phyloP scores from a whole-genome alignment of 2,113 vertebrate species.

The Rafetus swinhoei region DNA sequence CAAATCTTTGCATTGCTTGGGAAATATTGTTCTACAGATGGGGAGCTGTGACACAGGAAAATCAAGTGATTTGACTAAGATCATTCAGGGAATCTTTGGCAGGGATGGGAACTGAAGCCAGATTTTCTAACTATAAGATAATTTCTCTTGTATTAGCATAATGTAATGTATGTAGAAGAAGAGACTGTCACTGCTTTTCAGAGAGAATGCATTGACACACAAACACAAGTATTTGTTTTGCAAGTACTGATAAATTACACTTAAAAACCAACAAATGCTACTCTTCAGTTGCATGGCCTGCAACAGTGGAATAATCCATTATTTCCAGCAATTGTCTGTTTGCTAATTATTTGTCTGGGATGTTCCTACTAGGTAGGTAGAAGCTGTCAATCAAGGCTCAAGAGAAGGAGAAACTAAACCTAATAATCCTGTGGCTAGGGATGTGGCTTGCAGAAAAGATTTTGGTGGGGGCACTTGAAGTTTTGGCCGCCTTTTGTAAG shows the following conservation, averaged over 20 bases:
- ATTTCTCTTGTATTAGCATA: neutral
- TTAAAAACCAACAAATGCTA: neutral
- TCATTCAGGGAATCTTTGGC: neutral
- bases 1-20: neutral
- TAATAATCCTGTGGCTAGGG: fast-evolving
- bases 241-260: neutral
- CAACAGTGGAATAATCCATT: neutral
- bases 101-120: neutral
- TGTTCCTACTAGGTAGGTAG: neutral
- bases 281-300: fast-evolving
- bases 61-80: neutral
- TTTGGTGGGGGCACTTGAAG: neutral
- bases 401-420: neutral
- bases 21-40: neutral
- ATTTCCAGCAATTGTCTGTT: neutral
- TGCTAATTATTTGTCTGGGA: neutral
- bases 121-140: neutral
- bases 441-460: neutral
- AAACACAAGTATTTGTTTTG: neutral
- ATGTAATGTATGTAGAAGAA: neutral
- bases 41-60: neutral
- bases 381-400: neutral
- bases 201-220: fast-evolving
- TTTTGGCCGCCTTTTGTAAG: neutral
- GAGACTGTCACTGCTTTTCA: neutral